Evolutionary conservation across 1,140 invertebrate genomes (phyloP).

Genomic region (Kradibia gibbosae): DNA sequence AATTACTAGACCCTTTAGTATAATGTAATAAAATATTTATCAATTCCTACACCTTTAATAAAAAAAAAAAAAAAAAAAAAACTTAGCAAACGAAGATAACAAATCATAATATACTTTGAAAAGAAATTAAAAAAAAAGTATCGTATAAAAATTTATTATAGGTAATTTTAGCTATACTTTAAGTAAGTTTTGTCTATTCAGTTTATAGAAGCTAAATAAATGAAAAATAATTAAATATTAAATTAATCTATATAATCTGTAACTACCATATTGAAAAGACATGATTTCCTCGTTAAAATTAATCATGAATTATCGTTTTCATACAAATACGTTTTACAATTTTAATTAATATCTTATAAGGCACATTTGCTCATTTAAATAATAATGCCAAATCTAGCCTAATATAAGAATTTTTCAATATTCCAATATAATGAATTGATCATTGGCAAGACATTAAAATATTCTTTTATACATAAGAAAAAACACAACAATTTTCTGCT

Average conservation of each 20-base stretch:
- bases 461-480: conserved; percentile 11
- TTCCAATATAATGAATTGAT: neutral
- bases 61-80: neutral
- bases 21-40: neutral
- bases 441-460: conserved; percentile 26
- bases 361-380: conserved; percentile 28
- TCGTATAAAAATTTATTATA: too few relatives aligned
- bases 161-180: too few relatives aligned
- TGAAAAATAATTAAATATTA: neutral
- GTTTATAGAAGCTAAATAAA: neutral
- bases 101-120: conserved; percentile 33
- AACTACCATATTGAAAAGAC: conserved; percentile 15
- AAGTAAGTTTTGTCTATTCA: neutral
- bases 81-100: conserved; percentile 11
- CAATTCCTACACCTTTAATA: conserved; percentile 33
- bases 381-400: neutral
- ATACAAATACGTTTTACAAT: neutral
- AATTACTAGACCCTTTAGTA: neutral
- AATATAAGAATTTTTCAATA: neutral
- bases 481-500: conserved; percentile 19
- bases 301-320: neutral
- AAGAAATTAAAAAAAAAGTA: too few relatives aligned
- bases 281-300: conserved; percentile 14
- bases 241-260: neutral
- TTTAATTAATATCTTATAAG: conserved; percentile 27